Conservation (phyloP, 2,113 vertebrate species). For the Cebus imitator region DNA sequence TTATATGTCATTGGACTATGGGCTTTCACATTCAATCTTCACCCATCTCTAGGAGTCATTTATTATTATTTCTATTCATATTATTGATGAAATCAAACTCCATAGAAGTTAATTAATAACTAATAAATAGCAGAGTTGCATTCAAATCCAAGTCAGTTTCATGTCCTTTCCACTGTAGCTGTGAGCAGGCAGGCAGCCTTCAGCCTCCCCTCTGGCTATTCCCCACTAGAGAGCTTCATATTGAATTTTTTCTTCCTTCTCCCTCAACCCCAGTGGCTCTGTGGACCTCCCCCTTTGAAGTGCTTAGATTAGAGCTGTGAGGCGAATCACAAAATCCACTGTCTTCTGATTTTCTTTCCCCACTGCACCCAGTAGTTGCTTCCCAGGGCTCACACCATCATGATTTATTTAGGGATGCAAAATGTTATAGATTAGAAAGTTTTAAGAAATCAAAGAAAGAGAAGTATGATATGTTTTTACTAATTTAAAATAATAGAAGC, state of each 20-base stretch:
- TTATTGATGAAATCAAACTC: background rate
- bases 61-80: background rate
- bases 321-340: background rate
- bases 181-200: background rate
- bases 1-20: background rate
- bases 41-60: background rate
- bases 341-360: background rate
- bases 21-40: background rate
- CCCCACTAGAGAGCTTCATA: background rate
- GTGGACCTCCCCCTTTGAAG: background rate
- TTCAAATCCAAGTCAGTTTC: background rate
- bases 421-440: background rate
- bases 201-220: background rate
- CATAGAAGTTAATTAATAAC: background rate
- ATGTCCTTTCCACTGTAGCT: background rate
- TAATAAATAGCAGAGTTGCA: background rate
- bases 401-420: background rate
- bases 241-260: background rate
- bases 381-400: background rate
- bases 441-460: constrained; percentile 5
- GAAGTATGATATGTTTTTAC: background rate
- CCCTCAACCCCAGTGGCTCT: too few species aligned
- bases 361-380: too few species aligned
- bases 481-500: background rate
- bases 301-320: background rate